Evolutionary conservation across 2,888 invertebrate species (phyloP), one percentile per base, ranked within the genome.

Genomic region (Drosophila melanosoma): DNA sequence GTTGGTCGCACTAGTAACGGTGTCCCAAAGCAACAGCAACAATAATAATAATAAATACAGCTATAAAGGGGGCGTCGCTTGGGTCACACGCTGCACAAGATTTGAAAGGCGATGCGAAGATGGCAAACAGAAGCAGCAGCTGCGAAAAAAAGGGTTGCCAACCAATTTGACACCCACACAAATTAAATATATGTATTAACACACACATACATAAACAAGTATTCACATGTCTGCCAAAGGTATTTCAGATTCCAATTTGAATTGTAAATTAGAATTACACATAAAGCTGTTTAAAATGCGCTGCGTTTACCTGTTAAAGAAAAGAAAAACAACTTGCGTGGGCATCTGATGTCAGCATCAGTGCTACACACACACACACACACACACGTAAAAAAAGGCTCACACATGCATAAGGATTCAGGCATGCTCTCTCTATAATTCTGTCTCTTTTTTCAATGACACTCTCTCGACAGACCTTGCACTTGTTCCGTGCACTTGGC

Each of bases 21-120:
- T 74, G 63, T 66, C 60, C 69, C 54, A 68, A 58, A 71, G 57
- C 54, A 51, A 66, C 57, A 64, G 57, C 8, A 76, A 32, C 60
- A 69, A 26, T 62, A 72, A 65, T 53, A 60, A 56, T 51, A 68
- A 68, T 56, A 58, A 54, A 67, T 61, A 76, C 42, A 76, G 49
- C 68, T 69, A 81, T 42, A 63, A 63, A 74, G 80, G 87, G 89
- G 85, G 89, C 89, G 85, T 86, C 87, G 89, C 87, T 82, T 87
- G 84, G 85, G 84, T 85, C 85, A 71, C 85, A 85, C 85, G 89
- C 84, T 83, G 74, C 53, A 70, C 69, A 59, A 74, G 67, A 70
- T 81, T 73, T 73, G 77, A 79, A 77, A 79, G 77, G 79, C 81
- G 69, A 76, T 63, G 79, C 65, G 73, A 81, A 61, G 58, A 57